phyloP scores from a whole-genome alignment of 2,888 invertebrate species.

The Caprella mutica region DNA sequence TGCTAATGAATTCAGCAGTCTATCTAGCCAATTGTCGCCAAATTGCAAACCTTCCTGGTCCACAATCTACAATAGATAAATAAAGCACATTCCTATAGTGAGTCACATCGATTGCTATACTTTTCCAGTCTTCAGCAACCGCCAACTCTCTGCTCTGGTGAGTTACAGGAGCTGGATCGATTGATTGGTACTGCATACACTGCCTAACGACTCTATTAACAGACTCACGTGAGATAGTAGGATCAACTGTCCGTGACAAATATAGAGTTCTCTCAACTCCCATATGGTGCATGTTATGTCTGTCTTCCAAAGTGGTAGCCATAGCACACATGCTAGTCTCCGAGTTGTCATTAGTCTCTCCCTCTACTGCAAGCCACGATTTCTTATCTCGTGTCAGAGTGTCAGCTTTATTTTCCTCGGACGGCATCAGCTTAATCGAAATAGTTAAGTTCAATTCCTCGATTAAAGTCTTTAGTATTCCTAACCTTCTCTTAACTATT shows the following conservation, averaged over 20 bases:
- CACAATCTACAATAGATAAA: too few relatives aligned
- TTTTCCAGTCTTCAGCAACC: neutral
- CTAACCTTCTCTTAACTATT: too few relatives aligned
- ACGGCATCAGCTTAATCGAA: neutral
- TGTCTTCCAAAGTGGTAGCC: neutral
- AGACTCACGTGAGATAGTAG: neutral
- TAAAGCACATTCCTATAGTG: too few relatives aligned
- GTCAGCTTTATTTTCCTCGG: neutral
- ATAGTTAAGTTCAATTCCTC: too few relatives aligned
- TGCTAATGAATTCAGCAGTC: too few relatives aligned
- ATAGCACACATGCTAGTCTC: too few relatives aligned
- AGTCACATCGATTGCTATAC: slow-evolving; percentile 9
- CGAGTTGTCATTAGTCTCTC: neutral
- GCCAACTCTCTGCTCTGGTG: neutral
- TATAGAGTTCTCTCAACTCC: too few relatives aligned
- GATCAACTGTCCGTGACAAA: neutral
- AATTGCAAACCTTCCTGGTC: too few relatives aligned
- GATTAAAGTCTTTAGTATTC: too few relatives aligned
- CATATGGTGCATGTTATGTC: neutral
- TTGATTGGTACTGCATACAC: too few relatives aligned
- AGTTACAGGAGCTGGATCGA: too few relatives aligned
- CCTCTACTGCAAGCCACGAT: neutral
- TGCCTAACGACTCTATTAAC: slow-evolving; percentile 1
- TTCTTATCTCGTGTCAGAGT: neutral
- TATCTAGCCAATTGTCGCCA: too few relatives aligned